Conservation (phyloP, 30 jellyfish, hydroid and myxozoan species). For the Hydractinia echinata region DNA sequence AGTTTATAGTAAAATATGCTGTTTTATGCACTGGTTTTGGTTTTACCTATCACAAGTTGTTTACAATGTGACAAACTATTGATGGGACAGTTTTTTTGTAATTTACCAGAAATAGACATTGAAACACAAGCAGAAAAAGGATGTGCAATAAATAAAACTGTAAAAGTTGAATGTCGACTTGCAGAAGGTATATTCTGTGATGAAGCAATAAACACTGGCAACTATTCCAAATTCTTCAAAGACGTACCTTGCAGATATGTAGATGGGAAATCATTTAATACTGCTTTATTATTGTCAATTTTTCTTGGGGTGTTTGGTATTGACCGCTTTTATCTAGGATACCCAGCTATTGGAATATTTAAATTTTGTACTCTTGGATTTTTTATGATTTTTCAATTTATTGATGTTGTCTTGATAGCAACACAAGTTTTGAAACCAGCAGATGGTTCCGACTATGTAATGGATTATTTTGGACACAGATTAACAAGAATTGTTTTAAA, state of each 20-base stretch:
- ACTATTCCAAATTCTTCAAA: slow-evolving; percentile 54
- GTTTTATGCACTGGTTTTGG: slow-evolving; percentile 1
- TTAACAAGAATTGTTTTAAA: slow-evolving; percentile 36
- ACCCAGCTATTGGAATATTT: slow-evolving; percentile 92
- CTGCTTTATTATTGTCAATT: slow-evolving; percentile 74
- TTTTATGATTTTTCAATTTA: slow-evolving; percentile 83
- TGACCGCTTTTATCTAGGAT: slow-evolving; percentile 94
- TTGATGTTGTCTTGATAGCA: slow-evolving; percentile 89
- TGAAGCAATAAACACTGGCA: slow-evolving; percentile 40
- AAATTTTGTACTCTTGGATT: slow-evolving; percentile 96
- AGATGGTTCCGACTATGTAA: slow-evolving; percentile 89
- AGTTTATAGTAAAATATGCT: neutral
- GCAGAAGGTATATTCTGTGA: slow-evolving; percentile 63
- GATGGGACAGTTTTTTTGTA: slow-evolving; percentile 79
- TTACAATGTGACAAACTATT: slow-evolving; percentile 56
- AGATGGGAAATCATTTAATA: slow-evolving; percentile 73
- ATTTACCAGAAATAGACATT: slow-evolving; percentile 65
- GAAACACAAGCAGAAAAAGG: slow-evolving; percentile 81
- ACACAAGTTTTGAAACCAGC: slow-evolving; percentile 95
- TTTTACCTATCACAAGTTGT: neutral
- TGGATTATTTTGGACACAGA: slow-evolving; percentile 75
- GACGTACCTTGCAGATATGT: slow-evolving; percentile 87
- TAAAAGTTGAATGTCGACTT: slow-evolving; percentile 39
- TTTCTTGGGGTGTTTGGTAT: slow-evolving; percentile 96
- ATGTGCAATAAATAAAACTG: slow-evolving; percentile 70